Evolutionary conservation across 2,888 invertebrate genomes (phyloP).

Genomic region (Morpho achilles): DNA sequence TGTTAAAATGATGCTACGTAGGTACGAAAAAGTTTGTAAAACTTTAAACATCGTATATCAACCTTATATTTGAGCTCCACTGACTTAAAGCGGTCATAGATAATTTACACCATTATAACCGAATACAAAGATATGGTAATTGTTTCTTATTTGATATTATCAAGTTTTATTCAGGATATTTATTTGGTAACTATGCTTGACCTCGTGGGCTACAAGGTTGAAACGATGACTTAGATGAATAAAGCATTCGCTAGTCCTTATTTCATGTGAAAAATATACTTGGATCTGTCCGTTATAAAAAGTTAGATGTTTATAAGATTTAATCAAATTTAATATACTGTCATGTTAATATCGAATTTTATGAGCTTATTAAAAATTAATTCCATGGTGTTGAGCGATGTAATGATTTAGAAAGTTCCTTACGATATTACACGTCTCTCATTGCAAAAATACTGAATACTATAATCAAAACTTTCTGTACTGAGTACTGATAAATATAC

Average conservation of each 20-base stretch:
- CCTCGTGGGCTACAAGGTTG: constrained; percentile 2
- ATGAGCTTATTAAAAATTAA: constrained; percentile 76
- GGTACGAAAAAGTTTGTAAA: constrained; percentile 45
- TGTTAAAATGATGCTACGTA: constrained; percentile 62
- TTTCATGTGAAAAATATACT: constrained; percentile 53
- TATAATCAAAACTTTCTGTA: too few species aligned
- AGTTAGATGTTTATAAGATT: constrained; percentile 62
- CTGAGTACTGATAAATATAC: too few species aligned
- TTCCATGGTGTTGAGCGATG: constrained; percentile 57
- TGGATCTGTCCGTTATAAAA: constrained; percentile 69
- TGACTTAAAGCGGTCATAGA: not conserved
- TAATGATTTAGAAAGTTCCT: constrained; percentile 40
- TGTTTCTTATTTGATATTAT: too few species aligned
- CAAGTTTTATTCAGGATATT: too few species aligned
- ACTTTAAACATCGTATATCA: constrained; percentile 12
- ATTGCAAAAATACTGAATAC: not conserved
- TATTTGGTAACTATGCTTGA: too few species aligned
- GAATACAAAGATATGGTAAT: too few species aligned
- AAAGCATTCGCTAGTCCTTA: constrained; percentile 63
- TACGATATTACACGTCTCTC: constrained; percentile 56
- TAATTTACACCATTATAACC: too few species aligned
- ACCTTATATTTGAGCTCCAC: not conserved
- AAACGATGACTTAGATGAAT: constrained; percentile 34
- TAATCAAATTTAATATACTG: constrained; percentile 57
- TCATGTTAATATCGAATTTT: constrained; percentile 78